These are phyloP conservation scores for Synanthedon andrenaeformis DNA, from an alignment of 2,888 invertebrate species.

Conservation along the genomic window DNA sequence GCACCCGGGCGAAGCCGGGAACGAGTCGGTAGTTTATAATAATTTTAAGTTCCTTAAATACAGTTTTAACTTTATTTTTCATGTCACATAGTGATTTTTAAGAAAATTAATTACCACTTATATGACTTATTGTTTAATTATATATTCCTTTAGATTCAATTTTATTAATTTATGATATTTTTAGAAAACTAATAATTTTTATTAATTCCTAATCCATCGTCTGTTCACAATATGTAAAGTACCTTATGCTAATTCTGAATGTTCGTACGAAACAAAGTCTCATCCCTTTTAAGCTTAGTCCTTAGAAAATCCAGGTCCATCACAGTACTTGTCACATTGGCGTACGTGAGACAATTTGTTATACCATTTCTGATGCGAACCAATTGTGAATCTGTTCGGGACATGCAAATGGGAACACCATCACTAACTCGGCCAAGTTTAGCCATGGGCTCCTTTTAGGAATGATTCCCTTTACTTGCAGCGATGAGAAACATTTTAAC, in stretches of 20 bases:
- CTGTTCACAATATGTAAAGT: too few species aligned
- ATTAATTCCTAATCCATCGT: too few species aligned
- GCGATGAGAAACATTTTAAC: constrained; percentile 28
- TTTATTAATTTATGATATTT: too few species aligned
- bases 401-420: constrained; percentile 38
- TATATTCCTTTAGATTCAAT: too few species aligned
- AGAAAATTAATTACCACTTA: too few species aligned
- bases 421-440: constrained; percentile 30
- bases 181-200: too few species aligned
- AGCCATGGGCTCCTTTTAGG: constrained; percentile 31
- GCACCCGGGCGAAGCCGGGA: too few species aligned
- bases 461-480: constrained; percentile 26
- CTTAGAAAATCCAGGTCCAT: neutral
- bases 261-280: neutral
- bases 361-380: constrained; percentile 38
- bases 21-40: too few species aligned
- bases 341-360: constrained; percentile 42
- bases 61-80: too few species aligned
- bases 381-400: constrained; percentile 37
- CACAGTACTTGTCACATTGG: constrained; percentile 5
- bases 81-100: too few species aligned
- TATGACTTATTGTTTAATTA: too few species aligned
- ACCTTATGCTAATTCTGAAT: neutral
- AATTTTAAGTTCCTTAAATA: too few species aligned
- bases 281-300: neutral